Percentiles rank a stretch among this genome's conserved stretches.
These are phyloP conservation scores for Aegithalos caudatus DNA, from an alignment of 2,113 vertebrate species.

Conservation along the genomic window DNA sequence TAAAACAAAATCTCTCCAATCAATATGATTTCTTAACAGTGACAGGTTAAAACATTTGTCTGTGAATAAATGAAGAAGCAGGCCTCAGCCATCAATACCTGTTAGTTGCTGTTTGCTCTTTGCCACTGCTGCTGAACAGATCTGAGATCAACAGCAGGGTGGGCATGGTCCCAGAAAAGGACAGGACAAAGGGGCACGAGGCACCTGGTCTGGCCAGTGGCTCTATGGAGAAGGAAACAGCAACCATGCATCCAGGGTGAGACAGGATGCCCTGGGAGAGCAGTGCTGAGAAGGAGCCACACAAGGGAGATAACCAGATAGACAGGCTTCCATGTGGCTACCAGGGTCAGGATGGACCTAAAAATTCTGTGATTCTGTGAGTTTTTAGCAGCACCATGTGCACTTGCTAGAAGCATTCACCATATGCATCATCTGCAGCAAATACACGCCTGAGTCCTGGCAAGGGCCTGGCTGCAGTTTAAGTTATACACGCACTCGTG, in stretches of 20 bases:
- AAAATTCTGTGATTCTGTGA: background rate
- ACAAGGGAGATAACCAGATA: background rate
- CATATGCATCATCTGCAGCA: background rate
- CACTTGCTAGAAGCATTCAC: background rate
- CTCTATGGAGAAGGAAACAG: background rate
- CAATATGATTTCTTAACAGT: background rate
- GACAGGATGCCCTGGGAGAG: background rate
- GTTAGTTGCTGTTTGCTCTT: background rate
- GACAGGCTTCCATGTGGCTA: background rate
- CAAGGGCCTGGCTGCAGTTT: background rate
- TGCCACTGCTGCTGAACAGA: background rate
- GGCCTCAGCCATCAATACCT: background rate
- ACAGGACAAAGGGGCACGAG: background rate
- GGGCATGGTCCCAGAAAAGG: background rate
- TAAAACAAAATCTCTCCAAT: background rate
- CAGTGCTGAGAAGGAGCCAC: background rate
- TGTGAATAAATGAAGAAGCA: background rate
- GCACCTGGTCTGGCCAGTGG: background rate
- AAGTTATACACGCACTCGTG: background rate
- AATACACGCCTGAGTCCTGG: background rate
- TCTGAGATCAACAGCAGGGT: background rate
- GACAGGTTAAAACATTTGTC: slow-evolving; percentile 14
- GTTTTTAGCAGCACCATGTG: background rate
- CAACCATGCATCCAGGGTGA: background rate
- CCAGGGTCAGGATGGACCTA: background rate